Percentiles rank a stretch among this genome's conserved stretches.
Evolutionary conservation across 1,140 invertebrate genomes (phyloP).

Genomic region (Globodera ellingtonae): DNA sequence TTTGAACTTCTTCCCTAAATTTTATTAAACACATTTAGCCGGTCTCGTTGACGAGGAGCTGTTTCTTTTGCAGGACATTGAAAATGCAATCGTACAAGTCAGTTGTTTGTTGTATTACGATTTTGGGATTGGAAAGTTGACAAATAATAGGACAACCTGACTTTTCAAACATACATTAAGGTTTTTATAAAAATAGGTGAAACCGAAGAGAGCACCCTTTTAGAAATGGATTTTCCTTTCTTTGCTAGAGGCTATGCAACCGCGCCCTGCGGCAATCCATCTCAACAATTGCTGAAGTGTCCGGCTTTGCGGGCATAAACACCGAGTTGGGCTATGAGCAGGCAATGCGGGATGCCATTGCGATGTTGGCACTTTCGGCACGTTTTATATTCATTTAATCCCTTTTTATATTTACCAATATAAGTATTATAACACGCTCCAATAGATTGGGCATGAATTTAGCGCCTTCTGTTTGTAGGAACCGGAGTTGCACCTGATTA

Average conservation of each 20-base stretch:
- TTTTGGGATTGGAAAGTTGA: too few species aligned
- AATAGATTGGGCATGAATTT: too few species aligned
- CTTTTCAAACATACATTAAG: too few species aligned
- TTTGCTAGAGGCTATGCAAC: conserved; percentile 46
- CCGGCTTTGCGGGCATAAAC: conserved; percentile 38
- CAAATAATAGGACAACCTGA: too few species aligned
- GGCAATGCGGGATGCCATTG: conserved; percentile 46
- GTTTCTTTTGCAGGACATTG: conserved; percentile 55
- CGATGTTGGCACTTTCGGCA: conserved; percentile 51
- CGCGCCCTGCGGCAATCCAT: conserved; percentile 50
- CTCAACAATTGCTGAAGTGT: conserved; percentile 48
- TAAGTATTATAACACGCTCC: too few species aligned
- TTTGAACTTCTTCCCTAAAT: too few species aligned
- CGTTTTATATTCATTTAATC: conserved; percentile 16
- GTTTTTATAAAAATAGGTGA: too few species aligned
- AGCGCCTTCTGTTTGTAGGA: conserved; percentile 27
- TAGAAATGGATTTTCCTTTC: neutral
- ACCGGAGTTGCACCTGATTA: conserved; percentile 44
- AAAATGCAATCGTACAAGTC: conserved; percentile 60
- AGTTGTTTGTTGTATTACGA: neutral
- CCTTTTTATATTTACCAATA: too few species aligned
- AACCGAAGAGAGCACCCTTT: conserved; percentile 6
- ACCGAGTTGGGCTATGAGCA: conserved; percentile 43
- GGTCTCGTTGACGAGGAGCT: conserved; percentile 57
- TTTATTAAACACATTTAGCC: conserved; percentile 12